Evolutionary conservation across 2,113 vertebrate species (phyloP), one percentile per base, ranked within the genome.

Genomic region (Takifugu flavidus): DNA sequence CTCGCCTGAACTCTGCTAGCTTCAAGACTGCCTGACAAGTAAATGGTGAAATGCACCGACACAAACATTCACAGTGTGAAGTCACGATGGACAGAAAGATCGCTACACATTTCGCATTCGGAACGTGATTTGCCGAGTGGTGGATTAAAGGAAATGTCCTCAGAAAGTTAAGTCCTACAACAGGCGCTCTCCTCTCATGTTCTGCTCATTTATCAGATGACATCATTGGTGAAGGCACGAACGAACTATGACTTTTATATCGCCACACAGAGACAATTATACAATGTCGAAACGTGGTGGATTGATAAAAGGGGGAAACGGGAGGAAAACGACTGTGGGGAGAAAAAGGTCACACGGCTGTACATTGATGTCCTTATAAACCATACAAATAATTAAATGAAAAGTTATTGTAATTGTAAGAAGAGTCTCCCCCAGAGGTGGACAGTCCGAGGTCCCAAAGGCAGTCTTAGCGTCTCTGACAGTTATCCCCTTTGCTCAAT

Each of bases 391-490:
- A 80, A 82, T 86, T 86, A 78, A 88, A 90, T 81, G 86, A 84
- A 88, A 90, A 87, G 87, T 88, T 90, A 88, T 82, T 84, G 86
- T 82, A 88, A 86, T 82, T 87, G 90, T 87, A 88, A 86, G 87
- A 87, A 84, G 82, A 80, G 83, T 85, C 69, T 65, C 72, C 71
- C 83, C 58, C 74, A 71, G 74, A 65, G 81, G 77, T 44, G 68
- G 82, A 85, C 84, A 87, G 76, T 89, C 77, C 67, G 53, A 83
- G 79, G 82, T 88, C 88, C 86, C 86, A 82, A 89, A 89, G 88
- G 90, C 82, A 83, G 88, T 87, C 85, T 89, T 79, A 85, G 82
- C 80, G 77, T 82, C 71, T 87, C 85, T 80, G 84, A 86, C 81
- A 86, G 87, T 87, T 77, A 70, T 67, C 82, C 76, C 77, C 74